Evolutionary conservation across 2,888 invertebrate species (phyloP), one percentile per base, ranked within the genome.

Genomic region (Drosophila percnosoma): DNA sequence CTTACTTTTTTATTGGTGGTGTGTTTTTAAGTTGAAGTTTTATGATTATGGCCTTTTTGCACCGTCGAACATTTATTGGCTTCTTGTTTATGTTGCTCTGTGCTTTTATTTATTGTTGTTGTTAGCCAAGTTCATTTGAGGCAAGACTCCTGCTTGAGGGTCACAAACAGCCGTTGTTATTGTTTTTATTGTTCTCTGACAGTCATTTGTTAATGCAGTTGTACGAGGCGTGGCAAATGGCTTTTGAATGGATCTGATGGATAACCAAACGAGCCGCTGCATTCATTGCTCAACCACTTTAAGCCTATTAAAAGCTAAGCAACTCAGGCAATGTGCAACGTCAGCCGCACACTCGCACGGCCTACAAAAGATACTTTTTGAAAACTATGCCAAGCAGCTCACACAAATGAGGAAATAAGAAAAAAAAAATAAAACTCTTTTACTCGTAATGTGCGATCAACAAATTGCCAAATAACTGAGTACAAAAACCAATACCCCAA

Each of bases 41-140:
- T 87, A 83, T 85, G 82, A 89, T 83, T 87, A 84, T 89, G 84
- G 89, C 84, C 75, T 87, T 89, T 83, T 84, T 77, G 85, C 85
- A 82, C 68, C 67, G 82, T 65, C 68, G 65, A 71, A 87, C 89
- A 83, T 83, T 89, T 85, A 89, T 87, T 83, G 84, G 82, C 73
- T 49, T 63, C 75, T 70, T 65, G 74, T 61, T 70, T 68, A 70
- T 78, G 68, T 58, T 76, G 55, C 63, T 65, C 52, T 63, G 57
- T 59, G 66, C 63, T 57, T 68, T 66, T 71, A 60, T 78, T 76
- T 71, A 68, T 6, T 36, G 10, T 11, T 54, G 36, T 68, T 60
- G 73, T 75, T 69, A 82, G 87, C 84, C 89, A 85, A 85, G 84
- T 89, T 85, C 87, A 83, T 55, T 61, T 36, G 58, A 53, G 68